These are phyloP conservation scores for Caenorhabditis parvicauda DNA, from an alignment of 2,888 invertebrate species.

Conservation along the genomic window DNA sequence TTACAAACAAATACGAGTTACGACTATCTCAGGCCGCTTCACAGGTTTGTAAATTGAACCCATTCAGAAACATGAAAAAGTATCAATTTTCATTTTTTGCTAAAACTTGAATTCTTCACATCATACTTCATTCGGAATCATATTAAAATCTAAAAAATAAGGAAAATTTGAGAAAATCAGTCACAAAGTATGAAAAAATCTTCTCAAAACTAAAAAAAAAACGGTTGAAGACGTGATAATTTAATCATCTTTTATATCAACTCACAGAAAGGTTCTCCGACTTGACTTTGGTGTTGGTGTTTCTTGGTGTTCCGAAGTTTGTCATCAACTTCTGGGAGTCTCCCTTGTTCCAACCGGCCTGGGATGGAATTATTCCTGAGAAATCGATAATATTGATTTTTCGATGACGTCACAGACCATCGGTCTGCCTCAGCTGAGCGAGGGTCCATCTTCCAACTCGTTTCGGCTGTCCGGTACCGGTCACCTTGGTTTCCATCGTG, in stretches of 20 bases:
- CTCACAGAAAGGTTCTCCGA: constrained; percentile 54
- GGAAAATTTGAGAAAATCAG: too few species aligned
- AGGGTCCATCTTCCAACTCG: constrained; percentile 62
- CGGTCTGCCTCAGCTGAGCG: constrained; percentile 62
- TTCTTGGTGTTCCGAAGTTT: constrained; percentile 63
- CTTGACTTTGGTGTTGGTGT: constrained; percentile 58
- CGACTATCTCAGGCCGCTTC: too few species aligned
- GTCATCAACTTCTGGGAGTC: constrained; percentile 64
- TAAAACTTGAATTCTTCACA: too few species aligned
- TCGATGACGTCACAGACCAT: constrained; percentile 33
- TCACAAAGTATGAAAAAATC: too few species aligned
- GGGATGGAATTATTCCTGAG: constrained; percentile 60
- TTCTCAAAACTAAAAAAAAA: too few species aligned
- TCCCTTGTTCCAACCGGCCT: constrained; percentile 64
- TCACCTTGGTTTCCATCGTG: constrained; percentile 62
- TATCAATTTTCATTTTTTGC: too few species aligned
- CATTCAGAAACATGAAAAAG: too few species aligned
- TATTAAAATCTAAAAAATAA: too few species aligned
- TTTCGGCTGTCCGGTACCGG: constrained; percentile 52
- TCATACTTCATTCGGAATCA: too few species aligned
- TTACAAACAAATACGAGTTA: too few species aligned
- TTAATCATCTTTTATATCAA: neutral
- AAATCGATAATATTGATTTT: constrained; percentile 1
- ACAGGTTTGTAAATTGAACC: too few species aligned
- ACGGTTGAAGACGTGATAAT: neutral